Percentiles rank a stretch among this genome's conserved stretches.
phyloP scores from a whole-genome alignment of 1,140 invertebrate species.

The Drosophila sulfurigaster region DNA sequence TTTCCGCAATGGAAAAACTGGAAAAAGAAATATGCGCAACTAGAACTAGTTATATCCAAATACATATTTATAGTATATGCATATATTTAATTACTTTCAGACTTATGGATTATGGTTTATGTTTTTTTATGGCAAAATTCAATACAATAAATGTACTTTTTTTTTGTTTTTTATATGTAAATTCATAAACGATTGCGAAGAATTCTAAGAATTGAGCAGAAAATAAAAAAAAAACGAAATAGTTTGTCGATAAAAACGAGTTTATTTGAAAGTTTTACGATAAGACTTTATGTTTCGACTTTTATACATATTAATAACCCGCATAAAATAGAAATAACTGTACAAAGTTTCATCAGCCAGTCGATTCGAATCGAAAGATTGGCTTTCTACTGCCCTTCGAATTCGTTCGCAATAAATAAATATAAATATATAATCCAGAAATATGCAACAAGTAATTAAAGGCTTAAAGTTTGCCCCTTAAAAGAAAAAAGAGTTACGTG shows the following conservation, averaged over 20 bases:
- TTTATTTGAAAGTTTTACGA: conserved; percentile 21
- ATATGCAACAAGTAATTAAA: too few species aligned
- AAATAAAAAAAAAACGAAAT: background rate
- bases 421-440: too few species aligned
- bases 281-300: conserved; percentile 11
- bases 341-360: conserved; percentile 1
- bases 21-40: background rate
- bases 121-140: too few species aligned
- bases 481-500: too few species aligned
- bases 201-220: too few species aligned
- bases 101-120: too few species aligned
- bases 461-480: too few species aligned
- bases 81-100: background rate
- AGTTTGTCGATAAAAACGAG: conserved; percentile 11
- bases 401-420: too few species aligned
- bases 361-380: background rate
- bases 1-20: background rate
- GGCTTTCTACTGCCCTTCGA: background rate
- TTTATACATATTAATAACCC: conserved; percentile 7
- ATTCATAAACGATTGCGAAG: too few species aligned
- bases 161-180: too few species aligned
- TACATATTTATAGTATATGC: background rate
- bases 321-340: conserved; percentile 14
- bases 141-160: too few species aligned
- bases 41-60: background rate